Percentiles rank a stretch among this genome's conserved stretches.
Evolutionary conservation across 1,140 invertebrate genomes (phyloP).

Genomic region (Drosophila repletoides): DNA sequence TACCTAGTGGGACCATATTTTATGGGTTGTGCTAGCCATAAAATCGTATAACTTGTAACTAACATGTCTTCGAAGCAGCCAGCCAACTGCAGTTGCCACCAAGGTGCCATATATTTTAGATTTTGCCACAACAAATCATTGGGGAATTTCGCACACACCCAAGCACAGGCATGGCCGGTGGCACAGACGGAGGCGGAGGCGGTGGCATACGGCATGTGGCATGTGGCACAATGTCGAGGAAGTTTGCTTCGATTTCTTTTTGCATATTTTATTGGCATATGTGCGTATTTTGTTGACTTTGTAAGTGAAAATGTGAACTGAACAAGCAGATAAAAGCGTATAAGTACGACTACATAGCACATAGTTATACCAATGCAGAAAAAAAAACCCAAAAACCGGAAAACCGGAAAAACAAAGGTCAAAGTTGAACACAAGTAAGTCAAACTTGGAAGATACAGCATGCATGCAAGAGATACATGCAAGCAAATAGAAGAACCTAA

Average conservation of each 20-base stretch:
- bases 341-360: too few relatives aligned
- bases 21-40: conserved; percentile 36
- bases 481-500: too few relatives aligned
- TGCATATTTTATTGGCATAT: conserved; percentile 39
- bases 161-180: too few relatives aligned
- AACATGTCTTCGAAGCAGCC: conserved; percentile 48
- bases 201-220: neutral
- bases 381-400: neutral
- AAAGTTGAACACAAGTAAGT: too few relatives aligned
- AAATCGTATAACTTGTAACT: conserved; percentile 63
- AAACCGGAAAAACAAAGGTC: neutral
- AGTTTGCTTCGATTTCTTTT: conserved; percentile 30
- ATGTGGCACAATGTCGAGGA: neutral
- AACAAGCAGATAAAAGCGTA: neutral
- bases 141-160: conserved; percentile 50
- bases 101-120: conserved; percentile 57
- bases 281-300: conserved; percentile 18
- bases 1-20: conserved; percentile 34
- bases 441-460: too few relatives aligned
- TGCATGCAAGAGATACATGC: too few relatives aligned
- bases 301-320: conserved; percentile 9
- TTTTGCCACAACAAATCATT: conserved; percentile 42
- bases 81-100: conserved; percentile 42
- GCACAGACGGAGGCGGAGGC: conserved; percentile 14
- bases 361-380: neutral